phyloP scores from a whole-genome alignment of 2,113 vertebrate genomes.

The Serinus canaria region DNA sequence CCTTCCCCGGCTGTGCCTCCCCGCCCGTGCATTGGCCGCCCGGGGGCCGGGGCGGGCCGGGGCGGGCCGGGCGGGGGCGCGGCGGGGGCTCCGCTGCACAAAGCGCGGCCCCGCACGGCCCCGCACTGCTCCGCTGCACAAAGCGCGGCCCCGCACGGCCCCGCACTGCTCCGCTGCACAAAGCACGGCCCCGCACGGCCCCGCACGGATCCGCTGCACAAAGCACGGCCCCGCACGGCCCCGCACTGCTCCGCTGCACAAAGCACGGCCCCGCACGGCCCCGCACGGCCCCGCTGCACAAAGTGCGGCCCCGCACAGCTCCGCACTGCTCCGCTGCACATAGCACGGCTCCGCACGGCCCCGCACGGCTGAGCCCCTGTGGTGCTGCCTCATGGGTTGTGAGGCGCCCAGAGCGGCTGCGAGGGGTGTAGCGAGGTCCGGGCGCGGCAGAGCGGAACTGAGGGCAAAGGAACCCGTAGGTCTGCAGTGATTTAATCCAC shows the following conservation, averaged over 20 bases:
- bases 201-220: background rate
- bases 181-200: background rate
- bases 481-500: background rate
- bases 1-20: background rate
- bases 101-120: background rate
- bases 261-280: too few species aligned
- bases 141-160: too few species aligned
- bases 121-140: too few species aligned
- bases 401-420: background rate
- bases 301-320: too few species aligned
- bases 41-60: slow-evolving; percentile 42
- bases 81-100: background rate
- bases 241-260: too few species aligned
- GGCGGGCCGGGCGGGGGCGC: background rate
- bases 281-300: too few species aligned
- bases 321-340: too few species aligned
- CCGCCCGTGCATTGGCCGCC: background rate
- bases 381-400: rapidly evolving
- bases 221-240: background rate
- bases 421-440: rapidly evolving
- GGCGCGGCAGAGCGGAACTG: background rate
- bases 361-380: background rate
- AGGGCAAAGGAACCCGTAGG: background rate
- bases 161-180: too few species aligned
- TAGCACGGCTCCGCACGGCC: too few species aligned